phyloP scores from a whole-genome alignment of 2,888 invertebrate species.

The Bembecia ichneumoniformis region DNA sequence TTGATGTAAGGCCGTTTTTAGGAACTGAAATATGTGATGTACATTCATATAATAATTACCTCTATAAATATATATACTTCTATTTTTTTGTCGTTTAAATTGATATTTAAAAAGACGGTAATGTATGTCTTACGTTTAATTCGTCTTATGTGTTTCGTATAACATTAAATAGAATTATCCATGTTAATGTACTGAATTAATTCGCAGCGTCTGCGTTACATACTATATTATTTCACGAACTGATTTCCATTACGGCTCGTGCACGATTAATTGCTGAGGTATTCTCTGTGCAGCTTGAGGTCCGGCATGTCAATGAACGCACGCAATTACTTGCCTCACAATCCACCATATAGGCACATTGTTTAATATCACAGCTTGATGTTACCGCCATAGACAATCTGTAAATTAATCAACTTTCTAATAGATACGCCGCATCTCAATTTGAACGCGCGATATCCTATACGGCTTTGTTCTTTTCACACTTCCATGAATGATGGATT shows the following conservation, averaged over 20 bases:
- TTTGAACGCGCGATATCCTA: slow-evolving; percentile 27
- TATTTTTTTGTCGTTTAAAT: too few species aligned
- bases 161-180: too few species aligned
- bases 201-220: neutral
- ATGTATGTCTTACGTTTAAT: too few species aligned
- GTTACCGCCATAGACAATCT: slow-evolving; percentile 21
- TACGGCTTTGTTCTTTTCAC: slow-evolving; percentile 46
- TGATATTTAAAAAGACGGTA: too few species aligned
- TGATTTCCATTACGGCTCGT: slow-evolving; percentile 41
- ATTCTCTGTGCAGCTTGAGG: slow-evolving; percentile 43
- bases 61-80: too few species aligned
- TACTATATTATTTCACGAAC: slow-evolving; percentile 26
- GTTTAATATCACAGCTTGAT: slow-evolving; percentile 14
- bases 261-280: slow-evolving; percentile 57
- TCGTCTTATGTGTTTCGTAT: too few species aligned
- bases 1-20: too few species aligned
- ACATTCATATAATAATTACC: too few species aligned
- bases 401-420: slow-evolving; percentile 30
- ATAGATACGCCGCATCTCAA: slow-evolving; percentile 21
- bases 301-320: slow-evolving; percentile 61
- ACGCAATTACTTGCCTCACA: slow-evolving; percentile 38
- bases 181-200: neutral
- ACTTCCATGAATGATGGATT: slow-evolving; percentile 55
- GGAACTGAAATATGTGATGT: too few species aligned
- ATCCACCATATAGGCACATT: neutral